Evolutionary conservation across 2,113 vertebrate genomes (phyloP).

Genomic region (Petromus typicus): DNA sequence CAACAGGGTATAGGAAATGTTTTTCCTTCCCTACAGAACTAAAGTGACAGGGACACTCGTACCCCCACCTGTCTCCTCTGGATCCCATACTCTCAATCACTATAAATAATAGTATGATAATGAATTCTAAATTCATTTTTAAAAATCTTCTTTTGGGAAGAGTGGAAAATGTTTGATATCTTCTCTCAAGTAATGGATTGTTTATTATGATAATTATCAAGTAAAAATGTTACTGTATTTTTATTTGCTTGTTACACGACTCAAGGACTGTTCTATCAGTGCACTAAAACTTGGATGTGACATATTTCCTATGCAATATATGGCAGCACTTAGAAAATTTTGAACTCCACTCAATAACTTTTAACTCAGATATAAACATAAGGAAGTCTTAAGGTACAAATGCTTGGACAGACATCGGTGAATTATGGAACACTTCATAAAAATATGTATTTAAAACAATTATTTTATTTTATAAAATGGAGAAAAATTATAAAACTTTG

Average conservation of each 20-base stretch:
- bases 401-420: neutral
- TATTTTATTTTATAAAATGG: conserved; percentile 23
- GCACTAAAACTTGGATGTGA: neutral
- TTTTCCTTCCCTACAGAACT: neutral
- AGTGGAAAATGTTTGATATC: neutral
- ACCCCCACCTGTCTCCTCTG: neutral
- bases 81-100: neutral
- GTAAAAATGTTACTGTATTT: neutral
- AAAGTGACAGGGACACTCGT: neutral
- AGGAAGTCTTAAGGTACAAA: neutral
- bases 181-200: conserved; percentile 12
- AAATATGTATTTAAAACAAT: neutral
- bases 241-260: neutral
- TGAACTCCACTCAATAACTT: neutral
- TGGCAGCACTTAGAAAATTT: conserved; percentile 7
- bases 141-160: neutral
- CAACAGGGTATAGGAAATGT: neutral
- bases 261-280: neutral
- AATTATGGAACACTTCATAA: neutral
- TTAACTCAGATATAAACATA: conserved; percentile 1
- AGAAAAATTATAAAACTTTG: neutral
- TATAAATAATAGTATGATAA: neutral
- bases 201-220: conserved; percentile 1
- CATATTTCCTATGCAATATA: conserved; percentile 10
- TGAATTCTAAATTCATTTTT: conserved; percentile 11